Conservation (phyloP, 2,888 invertebrate species). For the Brenthis daphne region DNA sequence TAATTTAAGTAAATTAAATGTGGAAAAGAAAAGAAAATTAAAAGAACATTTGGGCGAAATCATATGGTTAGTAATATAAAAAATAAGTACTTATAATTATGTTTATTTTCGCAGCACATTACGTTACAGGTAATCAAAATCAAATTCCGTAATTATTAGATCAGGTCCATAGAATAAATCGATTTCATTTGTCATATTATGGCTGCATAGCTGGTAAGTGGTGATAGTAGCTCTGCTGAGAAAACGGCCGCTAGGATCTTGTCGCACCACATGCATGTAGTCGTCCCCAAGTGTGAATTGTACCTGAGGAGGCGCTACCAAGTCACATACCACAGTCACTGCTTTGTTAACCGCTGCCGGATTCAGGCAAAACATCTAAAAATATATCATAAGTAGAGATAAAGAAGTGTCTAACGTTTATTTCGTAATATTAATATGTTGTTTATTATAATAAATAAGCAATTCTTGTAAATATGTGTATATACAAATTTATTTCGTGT, state of each 20-base stretch:
- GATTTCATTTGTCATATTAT: constrained; percentile 47
- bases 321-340: constrained; percentile 65
- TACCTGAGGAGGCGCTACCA: constrained; percentile 68
- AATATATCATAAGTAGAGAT: constrained; percentile 18
- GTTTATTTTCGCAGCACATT: background rate
- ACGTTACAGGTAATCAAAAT: constrained; percentile 7
- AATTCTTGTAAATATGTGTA: too few relatives aligned
- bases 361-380: constrained; percentile 65
- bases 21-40: too few relatives aligned
- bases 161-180: background rate
- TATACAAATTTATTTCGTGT: too few relatives aligned
- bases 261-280: constrained; percentile 65
- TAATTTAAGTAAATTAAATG: too few relatives aligned
- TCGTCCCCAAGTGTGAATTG: constrained; percentile 67
- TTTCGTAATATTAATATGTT: too few relatives aligned
- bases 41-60: background rate
- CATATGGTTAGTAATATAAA: background rate
- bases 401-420: too few relatives aligned
- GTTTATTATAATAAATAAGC: too few relatives aligned
- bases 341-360: constrained; percentile 63
- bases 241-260: constrained; percentile 60
- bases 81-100: background rate
- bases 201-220: constrained; percentile 66
- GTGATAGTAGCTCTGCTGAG: constrained; percentile 65
- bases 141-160: constrained; percentile 1